Evolutionary conservation across 2,113 vertebrate genomes (phyloP).

Genomic region (Onychostoma macrolepis): DNA sequence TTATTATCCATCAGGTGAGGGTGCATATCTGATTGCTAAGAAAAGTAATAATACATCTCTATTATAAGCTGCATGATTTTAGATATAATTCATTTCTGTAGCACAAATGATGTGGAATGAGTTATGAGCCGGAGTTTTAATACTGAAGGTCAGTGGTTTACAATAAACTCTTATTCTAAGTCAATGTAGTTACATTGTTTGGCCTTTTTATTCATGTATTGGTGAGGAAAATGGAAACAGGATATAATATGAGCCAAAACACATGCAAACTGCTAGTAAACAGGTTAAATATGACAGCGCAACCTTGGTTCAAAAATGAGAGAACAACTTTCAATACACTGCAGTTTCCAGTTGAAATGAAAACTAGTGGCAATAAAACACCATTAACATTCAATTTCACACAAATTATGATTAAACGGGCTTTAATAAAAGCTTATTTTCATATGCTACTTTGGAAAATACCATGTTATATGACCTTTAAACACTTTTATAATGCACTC

Average conservation of each 20-base stretch:
- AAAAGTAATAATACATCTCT: conserved; percentile 1
- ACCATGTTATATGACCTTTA: neutral
- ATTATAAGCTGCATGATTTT: neutral
- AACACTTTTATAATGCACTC: neutral
- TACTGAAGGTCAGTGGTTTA: neutral
- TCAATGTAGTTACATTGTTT: neutral
- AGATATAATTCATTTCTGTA: neutral
- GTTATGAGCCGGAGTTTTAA: neutral
- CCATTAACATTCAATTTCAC: neutral
- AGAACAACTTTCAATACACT: neutral
- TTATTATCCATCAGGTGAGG: neutral
- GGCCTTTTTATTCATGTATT: neutral
- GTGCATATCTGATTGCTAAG: neutral
- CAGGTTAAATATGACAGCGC: neutral
- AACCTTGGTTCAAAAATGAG: neutral
- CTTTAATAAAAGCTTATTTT: neutral
- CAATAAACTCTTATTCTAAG: neutral
- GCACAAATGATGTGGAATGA: neutral
- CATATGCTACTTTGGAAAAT: neutral
- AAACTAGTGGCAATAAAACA: neutral
- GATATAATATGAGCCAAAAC: neutral
- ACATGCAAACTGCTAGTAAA: neutral
- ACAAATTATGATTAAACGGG: neutral
- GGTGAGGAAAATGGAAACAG: neutral
- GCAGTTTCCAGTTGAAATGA: neutral